Base-by-base conservation (phyloP, 2,113 vertebrate genomes). In the Phasianus colchicus region DNA sequence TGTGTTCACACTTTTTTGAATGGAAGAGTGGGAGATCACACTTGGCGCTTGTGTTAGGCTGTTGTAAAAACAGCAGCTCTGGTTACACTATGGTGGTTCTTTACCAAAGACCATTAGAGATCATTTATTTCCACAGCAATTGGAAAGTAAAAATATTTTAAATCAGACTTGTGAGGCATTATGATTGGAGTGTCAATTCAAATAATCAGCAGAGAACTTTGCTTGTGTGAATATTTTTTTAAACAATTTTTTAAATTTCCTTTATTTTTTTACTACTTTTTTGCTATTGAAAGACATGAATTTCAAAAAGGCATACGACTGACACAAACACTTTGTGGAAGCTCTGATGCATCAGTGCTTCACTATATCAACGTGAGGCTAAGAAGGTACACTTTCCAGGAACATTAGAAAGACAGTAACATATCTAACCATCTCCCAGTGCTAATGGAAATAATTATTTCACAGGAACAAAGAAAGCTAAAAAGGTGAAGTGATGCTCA, bases 11-110 rank as follows among this genome's bases (percentile, higher is more conserved):
- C 57, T 43, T 74, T 86, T 89, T 86, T 78, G 80, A 79, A 88
- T 71, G 91, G 86, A 87, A 89, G 83, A 89, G 87, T 85, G 43
- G 66, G 74, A 96, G 95, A 81, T 90, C 92, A 92, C 91, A 74
- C 75, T 79, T 57, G 81, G 58, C 63, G 50, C 50, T 89, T 83
- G 93, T 88, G 86, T 83, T 90, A 85, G 76, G 90, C 89, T 96
- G 89, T 71, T 60, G 43, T 74, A 85, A 80, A 73, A 4, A 0
- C 21, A 70, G n/a, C 2, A 0, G n/a, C 25, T 43, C n/a, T 9
- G 64, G 83, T 96, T 95, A 82, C 57, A 45, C 88, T 96, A 52
- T 88, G 63, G 50, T 86, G 86, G 72, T 69, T 97, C 83, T 34
- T 6, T 21, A 8, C 5, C 32, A 36, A 60, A 77, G 25, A 80